Evolutionary conservation across 1,140 invertebrate genomes (phyloP).

Genomic region (Reticulitermes speratus): DNA sequence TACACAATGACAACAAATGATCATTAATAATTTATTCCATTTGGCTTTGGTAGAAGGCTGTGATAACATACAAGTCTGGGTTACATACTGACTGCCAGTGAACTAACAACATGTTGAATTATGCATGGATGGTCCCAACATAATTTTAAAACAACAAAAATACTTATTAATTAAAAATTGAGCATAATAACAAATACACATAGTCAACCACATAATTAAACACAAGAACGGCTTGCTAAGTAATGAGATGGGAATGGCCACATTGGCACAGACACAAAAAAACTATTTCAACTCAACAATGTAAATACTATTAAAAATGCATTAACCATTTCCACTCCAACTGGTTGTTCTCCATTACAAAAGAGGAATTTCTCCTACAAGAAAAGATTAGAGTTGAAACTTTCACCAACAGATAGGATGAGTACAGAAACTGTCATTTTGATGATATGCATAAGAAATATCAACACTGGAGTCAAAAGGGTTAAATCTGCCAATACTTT

Average conservation of each 20-base stretch:
- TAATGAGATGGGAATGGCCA: neutral
- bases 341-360: too few relatives aligned
- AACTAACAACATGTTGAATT: neutral
- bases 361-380: too few relatives aligned
- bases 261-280: neutral
- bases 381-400: too few relatives aligned
- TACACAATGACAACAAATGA: slow-evolving; percentile 11
- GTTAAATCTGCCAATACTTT: neutral
- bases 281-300: too few relatives aligned
- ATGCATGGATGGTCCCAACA: neutral
- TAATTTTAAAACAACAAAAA: neutral
- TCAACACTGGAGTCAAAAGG: neutral
- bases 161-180: neutral
- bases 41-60: neutral
- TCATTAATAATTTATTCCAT: slow-evolving; percentile 10
- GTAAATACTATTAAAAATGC: too few relatives aligned
- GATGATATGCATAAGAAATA: too few relatives aligned
- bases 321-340: too few relatives aligned
- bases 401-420: neutral
- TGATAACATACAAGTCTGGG: neutral
- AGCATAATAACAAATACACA: neutral
- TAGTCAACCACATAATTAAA: neutral
- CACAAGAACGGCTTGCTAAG: neutral
- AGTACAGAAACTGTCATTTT: neutral
- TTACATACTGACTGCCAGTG: neutral